A percentile compares a stretch with the other conserved stretches of the same genome.
Evolutionary conservation across 2,888 invertebrate genomes (phyloP).

Genomic region (Onthophagus sagittarius): DNA sequence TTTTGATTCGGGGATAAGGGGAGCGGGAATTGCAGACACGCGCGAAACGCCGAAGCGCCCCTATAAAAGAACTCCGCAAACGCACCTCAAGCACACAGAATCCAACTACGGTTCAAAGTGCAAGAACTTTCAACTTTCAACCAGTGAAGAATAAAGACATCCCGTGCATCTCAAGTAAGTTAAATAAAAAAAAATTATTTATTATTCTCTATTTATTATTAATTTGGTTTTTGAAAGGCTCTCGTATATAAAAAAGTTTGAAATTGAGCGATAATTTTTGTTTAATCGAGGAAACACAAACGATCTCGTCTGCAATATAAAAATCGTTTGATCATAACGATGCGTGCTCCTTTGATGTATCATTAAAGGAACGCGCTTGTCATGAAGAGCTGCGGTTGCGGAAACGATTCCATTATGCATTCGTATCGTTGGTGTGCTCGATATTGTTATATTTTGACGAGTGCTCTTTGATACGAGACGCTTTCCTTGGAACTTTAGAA

Average conservation of each 20-base stretch:
- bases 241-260: too few species aligned
- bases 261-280: too few species aligned
- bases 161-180: neutral
- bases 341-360: neutral
- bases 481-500: neutral
- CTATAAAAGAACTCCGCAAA: neutral
- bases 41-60: neutral
- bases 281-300: too few species aligned
- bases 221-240: too few species aligned
- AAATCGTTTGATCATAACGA: neutral
- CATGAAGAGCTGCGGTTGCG: neutral
- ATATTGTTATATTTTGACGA: constrained; percentile 6
- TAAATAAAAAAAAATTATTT: neutral
- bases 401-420: neutral
- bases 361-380: neutral
- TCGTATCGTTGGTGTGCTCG: constrained; percentile 2
- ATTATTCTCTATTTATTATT: too few species aligned
- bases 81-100: neutral
- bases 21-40: neutral
- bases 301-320: too few species aligned
- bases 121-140: neutral
- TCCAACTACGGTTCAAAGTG: neutral
- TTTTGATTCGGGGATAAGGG: neutral
- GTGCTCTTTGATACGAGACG: constrained; percentile 1
- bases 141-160: neutral